Conservation (phyloP, 2,888 invertebrate species). For the Pogonocherus hispidulus region DNA sequence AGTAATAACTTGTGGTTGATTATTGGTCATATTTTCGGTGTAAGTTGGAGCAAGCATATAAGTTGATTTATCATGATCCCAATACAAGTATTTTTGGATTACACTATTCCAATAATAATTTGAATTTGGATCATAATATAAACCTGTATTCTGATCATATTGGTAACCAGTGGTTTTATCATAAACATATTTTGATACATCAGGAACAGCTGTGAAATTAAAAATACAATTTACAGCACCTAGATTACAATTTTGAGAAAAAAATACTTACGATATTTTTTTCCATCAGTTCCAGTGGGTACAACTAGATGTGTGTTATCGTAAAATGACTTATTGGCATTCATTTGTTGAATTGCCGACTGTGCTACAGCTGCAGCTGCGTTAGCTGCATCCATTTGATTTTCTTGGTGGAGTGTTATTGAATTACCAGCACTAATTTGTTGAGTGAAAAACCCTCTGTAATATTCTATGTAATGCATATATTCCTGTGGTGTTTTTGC, state of each 20-base stretch:
- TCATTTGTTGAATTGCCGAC: slow-evolving; percentile 82
- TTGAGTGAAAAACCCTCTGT: slow-evolving; percentile 80
- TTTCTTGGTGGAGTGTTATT: slow-evolving; percentile 70
- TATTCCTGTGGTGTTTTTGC: slow-evolving; percentile 81
- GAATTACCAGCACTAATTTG: slow-evolving; percentile 74
- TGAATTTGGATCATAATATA: slow-evolving; percentile 96
- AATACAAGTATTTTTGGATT: slow-evolving; percentile 93
- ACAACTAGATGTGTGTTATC: slow-evolving; percentile 69
- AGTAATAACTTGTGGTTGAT: slow-evolving; percentile 11
- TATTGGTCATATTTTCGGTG: slow-evolving; percentile 54
- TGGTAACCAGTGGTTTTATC: slow-evolving; percentile 97
- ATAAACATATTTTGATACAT: slow-evolving; percentile 91
- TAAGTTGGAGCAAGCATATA: slow-evolving; percentile 72
- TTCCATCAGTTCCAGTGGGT: slow-evolving; percentile 77
- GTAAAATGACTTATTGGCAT: slow-evolving; percentile 67
- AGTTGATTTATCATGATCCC: slow-evolving; percentile 84
- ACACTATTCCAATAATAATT: slow-evolving; percentile 97
- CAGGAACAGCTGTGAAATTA: slow-evolving; percentile 77
- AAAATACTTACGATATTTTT: slow-evolving; percentile 73
- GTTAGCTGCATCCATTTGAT: slow-evolving; percentile 82
- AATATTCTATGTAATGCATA: slow-evolving; percentile 79
- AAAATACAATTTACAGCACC: slow-evolving; percentile 5
- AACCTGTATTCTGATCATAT: slow-evolving; percentile 91
- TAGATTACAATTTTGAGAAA: background rate
- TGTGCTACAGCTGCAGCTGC: slow-evolving; percentile 92